Evolutionary conservation across 2,797 vertebrate genomes (phyloP).

Genomic region (Streptopelia turtur): DNA sequence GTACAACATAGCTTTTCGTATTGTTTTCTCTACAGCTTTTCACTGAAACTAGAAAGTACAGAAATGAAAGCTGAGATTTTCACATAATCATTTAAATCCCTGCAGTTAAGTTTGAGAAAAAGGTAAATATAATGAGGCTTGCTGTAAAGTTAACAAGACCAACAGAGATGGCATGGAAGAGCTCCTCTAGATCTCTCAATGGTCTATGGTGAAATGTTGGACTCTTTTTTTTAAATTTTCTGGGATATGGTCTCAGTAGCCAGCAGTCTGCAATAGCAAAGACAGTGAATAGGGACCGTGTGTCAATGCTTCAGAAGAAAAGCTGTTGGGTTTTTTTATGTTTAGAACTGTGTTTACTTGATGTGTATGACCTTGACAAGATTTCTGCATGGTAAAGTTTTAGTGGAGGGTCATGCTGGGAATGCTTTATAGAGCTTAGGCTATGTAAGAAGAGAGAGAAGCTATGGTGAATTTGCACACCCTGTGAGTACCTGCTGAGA

Average conservation of each 20-base stretch:
- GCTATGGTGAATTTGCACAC: neutral
- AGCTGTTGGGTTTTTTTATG: neutral
- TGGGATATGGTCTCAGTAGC: neutral
- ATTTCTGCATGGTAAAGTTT: neutral
- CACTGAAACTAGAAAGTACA: neutral
- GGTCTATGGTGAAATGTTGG: neutral
- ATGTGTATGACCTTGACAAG: neutral
- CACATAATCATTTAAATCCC: neutral
- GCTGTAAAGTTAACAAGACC: neutral
- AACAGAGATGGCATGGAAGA: neutral
- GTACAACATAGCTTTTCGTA: neutral
- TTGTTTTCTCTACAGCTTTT: neutral
- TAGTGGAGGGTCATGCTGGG: neutral
- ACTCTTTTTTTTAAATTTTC: neutral
- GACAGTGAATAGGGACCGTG: neutral
- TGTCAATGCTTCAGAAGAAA: neutral
- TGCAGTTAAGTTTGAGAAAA: neutral
- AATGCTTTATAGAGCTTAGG: neutral
- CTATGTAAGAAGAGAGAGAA: neutral
- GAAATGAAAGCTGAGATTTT: neutral
- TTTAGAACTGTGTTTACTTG: neutral
- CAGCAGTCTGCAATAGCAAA: neutral
- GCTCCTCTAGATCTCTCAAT: neutral
- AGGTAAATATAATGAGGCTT: neutral
- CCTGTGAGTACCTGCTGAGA: neutral